Base-by-base conservation (phyloP, 2,797 vertebrate species). In the Pangasius macronema region DNA sequence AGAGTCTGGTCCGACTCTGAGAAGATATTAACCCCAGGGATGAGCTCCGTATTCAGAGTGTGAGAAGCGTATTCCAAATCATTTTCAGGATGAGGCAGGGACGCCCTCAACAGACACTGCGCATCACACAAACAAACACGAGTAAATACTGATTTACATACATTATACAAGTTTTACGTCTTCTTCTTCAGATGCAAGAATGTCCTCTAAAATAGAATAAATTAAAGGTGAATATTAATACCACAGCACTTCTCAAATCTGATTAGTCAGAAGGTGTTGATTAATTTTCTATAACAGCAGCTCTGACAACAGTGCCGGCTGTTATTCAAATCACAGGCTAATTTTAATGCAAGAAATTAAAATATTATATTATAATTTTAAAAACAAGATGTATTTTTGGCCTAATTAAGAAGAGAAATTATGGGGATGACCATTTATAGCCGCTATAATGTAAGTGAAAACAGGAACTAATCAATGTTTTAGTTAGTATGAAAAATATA, bases 21-120 rank as follows among this genome's bases (percentile, higher is more conserved):
- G 94, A 99, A 99, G 85, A 99, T 94, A 83, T 99, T 95, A 0
- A 97, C 92, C 14, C 97, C 98, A 22, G 97, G 97, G 87, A 99
- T 93, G 83, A 99, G 96, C 85, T 96, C 93, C 57, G 91, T 92
- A n/a, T 91, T 89, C 14, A 96, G 87, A 88, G 93, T 95, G 90
- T 98, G 96, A 3, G 94, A 94, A 73, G 94, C 95, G 63, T 98
- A 99, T 86, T 95, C 95, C 85, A 92, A 93, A 86, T 98, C 97
- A 3, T 92, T 91, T 76, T 93, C 93, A 0, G 98, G 97, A 90
- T 97, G 97, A 65, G 95, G 95, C 92, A 97, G 90, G 67, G 97
- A 98, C 86, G 95, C 95, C 89, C 92, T 94, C 87, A 99, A 95
- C 88, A 99, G 93, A 87, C 96, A 95, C 99, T 99, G 90, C 16